Base-by-base conservation (phyloP, 2,888 invertebrate species). In the Ctena decussata region DNA sequence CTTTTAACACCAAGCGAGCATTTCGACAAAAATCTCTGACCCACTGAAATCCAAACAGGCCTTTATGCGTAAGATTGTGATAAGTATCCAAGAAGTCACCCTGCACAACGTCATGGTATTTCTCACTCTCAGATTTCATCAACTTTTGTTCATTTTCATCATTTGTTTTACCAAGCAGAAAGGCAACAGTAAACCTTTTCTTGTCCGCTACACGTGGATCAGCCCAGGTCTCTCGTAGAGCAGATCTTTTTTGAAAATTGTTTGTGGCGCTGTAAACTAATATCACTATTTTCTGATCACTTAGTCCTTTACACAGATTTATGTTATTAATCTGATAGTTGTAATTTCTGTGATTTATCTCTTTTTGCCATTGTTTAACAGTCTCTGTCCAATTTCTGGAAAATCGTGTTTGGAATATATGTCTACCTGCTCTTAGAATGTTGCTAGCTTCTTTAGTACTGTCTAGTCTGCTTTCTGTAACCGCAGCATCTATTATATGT, bases 11-110 rank as follows among this genome's bases (percentile, higher is more conserved):
- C 1, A 65, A 8, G 35, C 35, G 65, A 35, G 65, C 65, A 65
- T 65, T 65, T 30, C 35, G 65, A 65, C 65, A 65, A 65, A 35
- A 65, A 35, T 65, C 65, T 35, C 32, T 65, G 35, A 65, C 35
- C 65, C 65, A 65, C 65, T 65, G 65, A 30, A 65, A 65, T 18
- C 65, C 65, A 35, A 65, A 65, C 1, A 65, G 65, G 5, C 65
- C 65, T n/a, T 65, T 65, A 18, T 65, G 35, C 0, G 65, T 32
- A 2, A 65, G 35, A 35, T 65, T 65, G 1, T 65, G 65, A 65
- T 65, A 65, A 2, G 6, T 21, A 35, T 65, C 65, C 65, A 65
- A 18, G 35, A 65, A 65, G 21, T 65, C 65, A 6, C 65, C 65
- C 65, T 35, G 32, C 15, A 35, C 65, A 35, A 65, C 35, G 35